Evolutionary conservation across 2,113 vertebrate species (phyloP), one percentile per base, ranked within the genome.

Genomic region (Notarius lentiginosus): DNA sequence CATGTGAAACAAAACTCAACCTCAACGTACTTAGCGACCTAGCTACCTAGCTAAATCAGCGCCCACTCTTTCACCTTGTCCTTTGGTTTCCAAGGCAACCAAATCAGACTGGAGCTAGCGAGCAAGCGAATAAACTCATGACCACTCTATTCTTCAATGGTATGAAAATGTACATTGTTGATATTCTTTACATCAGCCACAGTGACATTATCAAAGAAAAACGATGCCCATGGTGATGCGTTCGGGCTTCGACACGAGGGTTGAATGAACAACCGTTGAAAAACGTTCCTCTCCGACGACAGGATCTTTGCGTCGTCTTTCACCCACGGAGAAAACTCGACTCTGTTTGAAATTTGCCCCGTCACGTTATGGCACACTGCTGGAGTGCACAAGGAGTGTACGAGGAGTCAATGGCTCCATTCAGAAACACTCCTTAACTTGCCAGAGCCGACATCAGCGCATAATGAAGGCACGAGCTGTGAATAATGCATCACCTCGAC

Each of bases 381-480:
- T 88, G 83, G 87, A 82, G 88, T 75, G 84, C 87, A 86, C 86
- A 87, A 75, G 41, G 41, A 41, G 84, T 34, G 56, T 60, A 41
- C 60, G 30, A 70, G 82, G 65, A 95, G 94, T 93, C 93, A 93
- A 91, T 93, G 91, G 91, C 89, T 90, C 91, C 84, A 90, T 93
- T 93, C 91, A 93, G 88, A 92, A 88, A 86, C 92, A 90, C 90
- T 94, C 92, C 93, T 95, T 94, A 93, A 92, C 92, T 94, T 92
- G 93, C 94, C 93, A 91, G 89, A 91, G 92, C 90, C 88, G 90
- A 86, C 90, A 93, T 92, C 92, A 75, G 90, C 88, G 91, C 93
- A 94, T 94, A 95, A 94, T 95, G 92, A 94, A 93, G 92, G 93
- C 93, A 94, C 94, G 92, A 92, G 93, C 90, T 91, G 91, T 94